Evolutionary conservation across 2,797 vertebrate genomes (phyloP).

Genomic region (Schizopygopsis malacanthus): DNA sequence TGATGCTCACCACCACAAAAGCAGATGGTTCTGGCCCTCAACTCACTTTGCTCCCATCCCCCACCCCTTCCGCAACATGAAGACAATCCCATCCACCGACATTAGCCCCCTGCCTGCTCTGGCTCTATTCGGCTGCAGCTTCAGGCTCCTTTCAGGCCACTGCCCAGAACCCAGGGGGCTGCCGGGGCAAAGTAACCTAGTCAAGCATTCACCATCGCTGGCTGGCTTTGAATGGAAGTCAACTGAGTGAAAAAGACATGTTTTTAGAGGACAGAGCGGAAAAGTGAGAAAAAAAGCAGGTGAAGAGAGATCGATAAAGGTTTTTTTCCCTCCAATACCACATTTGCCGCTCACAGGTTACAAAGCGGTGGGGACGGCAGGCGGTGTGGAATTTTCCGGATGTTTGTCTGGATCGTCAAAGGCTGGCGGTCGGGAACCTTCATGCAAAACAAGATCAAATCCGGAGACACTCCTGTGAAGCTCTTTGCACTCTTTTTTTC

Average conservation of each 20-base stretch:
- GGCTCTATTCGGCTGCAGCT: conserved; percentile 53
- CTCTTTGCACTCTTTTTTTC: conserved; percentile 34
- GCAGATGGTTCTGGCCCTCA: conserved; percentile 76
- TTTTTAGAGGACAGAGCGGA: conserved; percentile 74
- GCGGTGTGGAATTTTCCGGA: conserved; percentile 17
- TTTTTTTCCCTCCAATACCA: conserved; percentile 73
- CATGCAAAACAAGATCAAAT: conserved; percentile 72
- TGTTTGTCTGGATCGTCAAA: conserved; percentile 7
- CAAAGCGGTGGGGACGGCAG: conserved; percentile 21
- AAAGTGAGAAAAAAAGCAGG: conserved; percentile 70
- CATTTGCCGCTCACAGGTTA: conserved; percentile 67
- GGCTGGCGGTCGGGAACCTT: conserved; percentile 60
- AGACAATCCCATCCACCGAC: conserved; percentile 72
- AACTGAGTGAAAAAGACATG: conserved; percentile 78
- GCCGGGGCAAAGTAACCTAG: conserved; percentile 76
- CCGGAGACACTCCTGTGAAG: conserved; percentile 50
- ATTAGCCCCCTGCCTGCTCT: conserved; percentile 81
- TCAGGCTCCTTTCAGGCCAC: conserved; percentile 61
- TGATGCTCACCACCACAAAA: conserved; percentile 82
- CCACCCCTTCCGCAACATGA: conserved; percentile 27
- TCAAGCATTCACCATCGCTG: conserved; percentile 78
- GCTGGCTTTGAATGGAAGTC: conserved; percentile 80
- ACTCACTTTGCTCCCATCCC: conserved; percentile 8
- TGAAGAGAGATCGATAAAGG: conserved; percentile 71
- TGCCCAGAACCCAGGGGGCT: conserved; percentile 74